Evolutionary conservation across 2,113 vertebrate species (phyloP).

Genomic region (Butorides virescens): DNA sequence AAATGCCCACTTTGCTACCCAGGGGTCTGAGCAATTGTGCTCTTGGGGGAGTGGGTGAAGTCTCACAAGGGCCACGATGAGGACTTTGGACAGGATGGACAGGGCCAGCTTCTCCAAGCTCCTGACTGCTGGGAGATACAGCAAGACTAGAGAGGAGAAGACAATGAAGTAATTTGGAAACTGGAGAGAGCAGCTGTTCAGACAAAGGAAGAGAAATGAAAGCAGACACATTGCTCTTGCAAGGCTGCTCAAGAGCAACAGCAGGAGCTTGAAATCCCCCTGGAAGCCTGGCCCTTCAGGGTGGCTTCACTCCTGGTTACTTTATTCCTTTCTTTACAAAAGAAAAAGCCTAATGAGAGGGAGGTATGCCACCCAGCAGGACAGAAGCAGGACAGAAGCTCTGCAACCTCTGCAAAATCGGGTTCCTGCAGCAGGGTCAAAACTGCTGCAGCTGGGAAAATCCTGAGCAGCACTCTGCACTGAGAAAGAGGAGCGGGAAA

Average conservation of each 20-base stretch:
- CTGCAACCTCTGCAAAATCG: not conserved
- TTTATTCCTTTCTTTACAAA: not conserved
- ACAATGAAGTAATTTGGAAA: not conserved
- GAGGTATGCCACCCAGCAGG: not conserved
- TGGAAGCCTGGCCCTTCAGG: not conserved
- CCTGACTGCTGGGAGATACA: not conserved
- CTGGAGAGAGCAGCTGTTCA: not conserved
- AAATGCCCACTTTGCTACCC: not conserved
- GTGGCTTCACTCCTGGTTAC: not conserved
- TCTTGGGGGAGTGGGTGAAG: not conserved
- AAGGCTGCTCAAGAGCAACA: not conserved
- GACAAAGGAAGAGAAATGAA: not conserved
- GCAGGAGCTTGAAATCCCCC: not conserved
- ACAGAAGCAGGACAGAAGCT: not conserved
- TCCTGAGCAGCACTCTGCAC: rapidly evolving
- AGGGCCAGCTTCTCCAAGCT: not conserved
- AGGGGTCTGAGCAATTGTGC: not conserved
- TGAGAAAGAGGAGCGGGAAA: not conserved
- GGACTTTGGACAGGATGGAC: not conserved
- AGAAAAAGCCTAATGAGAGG: not conserved
- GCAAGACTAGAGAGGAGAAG: not conserved
- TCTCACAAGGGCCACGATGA: not conserved
- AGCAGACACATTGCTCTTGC: not conserved
- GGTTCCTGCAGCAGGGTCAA: not conserved
- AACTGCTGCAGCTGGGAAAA: not conserved